Conservation (phyloP, 2,113 vertebrate species). For the Pomatorhinus ruficollis region DNA sequence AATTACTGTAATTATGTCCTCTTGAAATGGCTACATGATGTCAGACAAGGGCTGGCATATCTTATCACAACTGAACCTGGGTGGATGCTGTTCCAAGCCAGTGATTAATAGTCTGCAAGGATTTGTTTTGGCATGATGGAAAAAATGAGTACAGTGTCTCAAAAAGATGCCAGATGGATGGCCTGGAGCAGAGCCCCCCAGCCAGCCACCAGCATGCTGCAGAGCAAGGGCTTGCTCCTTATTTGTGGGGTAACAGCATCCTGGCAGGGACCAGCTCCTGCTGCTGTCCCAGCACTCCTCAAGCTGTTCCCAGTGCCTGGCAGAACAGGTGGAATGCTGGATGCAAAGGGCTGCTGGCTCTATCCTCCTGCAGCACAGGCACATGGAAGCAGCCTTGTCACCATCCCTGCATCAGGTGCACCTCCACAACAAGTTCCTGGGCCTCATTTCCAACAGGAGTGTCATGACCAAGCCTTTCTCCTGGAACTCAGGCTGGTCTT, state of each 20-base stretch:
- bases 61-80: not conserved
- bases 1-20: conserved; percentile 10
- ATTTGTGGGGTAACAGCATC: not conserved
- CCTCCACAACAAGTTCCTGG: not conserved
- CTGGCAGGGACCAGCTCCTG: not conserved
- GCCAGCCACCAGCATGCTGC: not conserved
- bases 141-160: not conserved
- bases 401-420: too few species aligned
- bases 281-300: not conserved
- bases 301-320: rapidly evolving
- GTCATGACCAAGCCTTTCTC: not conserved
- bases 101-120: conserved; percentile 55
- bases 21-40: conserved; percentile 9
- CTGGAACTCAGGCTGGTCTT: not conserved
- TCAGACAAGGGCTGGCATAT: conserved; percentile 40
- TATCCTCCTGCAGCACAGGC: rapidly evolving
- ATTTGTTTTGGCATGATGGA: conserved; percentile 27
- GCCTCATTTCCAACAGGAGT: not conserved
- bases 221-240: not conserved
- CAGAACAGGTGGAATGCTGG: not conserved
- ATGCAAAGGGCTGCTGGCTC: not conserved
- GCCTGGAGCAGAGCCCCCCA: not conserved
- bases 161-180: conserved; percentile 44
- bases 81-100: not conserved
- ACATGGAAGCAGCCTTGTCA: not conserved